Evolutionary conservation across 2,113 vertebrate genomes (phyloP).

Genomic region (Chroicocephalus ridibundus): DNA sequence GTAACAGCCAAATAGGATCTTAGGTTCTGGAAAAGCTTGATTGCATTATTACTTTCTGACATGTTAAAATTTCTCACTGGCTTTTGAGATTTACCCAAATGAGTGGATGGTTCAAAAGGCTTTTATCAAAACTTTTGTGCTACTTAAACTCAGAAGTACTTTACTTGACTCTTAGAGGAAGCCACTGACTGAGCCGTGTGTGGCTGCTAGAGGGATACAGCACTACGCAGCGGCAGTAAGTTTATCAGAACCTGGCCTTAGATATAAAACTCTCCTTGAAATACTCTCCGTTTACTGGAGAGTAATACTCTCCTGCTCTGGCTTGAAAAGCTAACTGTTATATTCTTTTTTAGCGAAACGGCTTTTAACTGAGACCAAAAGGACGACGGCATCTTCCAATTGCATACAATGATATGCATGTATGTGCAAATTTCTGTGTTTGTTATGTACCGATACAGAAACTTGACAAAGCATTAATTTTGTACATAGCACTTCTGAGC

Average conservation of each 20-base stretch:
- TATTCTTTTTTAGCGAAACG: neutral
- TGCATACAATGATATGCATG: neutral
- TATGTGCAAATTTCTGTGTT: neutral
- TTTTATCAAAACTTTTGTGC: neutral
- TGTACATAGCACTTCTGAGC: neutral
- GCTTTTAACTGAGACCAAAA: neutral
- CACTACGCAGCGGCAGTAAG: neutral
- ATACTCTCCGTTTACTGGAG: neutral
- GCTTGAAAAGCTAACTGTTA: neutral
- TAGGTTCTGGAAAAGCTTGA: neutral
- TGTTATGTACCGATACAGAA: neutral
- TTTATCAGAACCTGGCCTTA: neutral
- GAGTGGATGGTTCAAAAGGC: neutral
- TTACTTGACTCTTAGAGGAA: neutral
- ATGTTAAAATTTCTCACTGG: neutral
- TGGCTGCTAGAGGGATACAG: neutral
- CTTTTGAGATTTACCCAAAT: neutral
- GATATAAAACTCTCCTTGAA: neutral
- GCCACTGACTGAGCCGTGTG: neutral
- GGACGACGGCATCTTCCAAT: neutral
- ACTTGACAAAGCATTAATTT: slow-evolving; percentile 31
- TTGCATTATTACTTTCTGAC: neutral
- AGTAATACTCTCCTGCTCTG: neutral
- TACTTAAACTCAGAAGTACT: neutral
- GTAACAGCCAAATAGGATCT: neutral